Evolutionary conservation across 2,797 vertebrate genomes (phyloP).

Genomic region (Clarias platycephalus): DNA sequence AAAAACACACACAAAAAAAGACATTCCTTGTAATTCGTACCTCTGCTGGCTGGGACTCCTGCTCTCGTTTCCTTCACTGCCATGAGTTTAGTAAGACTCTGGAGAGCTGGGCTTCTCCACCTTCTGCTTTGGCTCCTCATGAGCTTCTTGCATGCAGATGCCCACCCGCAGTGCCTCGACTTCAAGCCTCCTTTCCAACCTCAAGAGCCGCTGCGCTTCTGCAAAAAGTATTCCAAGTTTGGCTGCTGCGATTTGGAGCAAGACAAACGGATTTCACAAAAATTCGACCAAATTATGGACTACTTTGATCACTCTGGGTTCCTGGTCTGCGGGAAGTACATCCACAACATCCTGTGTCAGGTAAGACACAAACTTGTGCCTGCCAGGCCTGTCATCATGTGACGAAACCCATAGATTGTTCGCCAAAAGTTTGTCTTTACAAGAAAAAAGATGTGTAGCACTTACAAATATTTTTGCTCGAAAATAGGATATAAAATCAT

Average conservation of each 20-base stretch:
- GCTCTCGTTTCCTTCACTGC: slow-evolving; percentile 21
- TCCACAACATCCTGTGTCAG: slow-evolving; percentile 79
- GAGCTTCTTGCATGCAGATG: slow-evolving; percentile 59
- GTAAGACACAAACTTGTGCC: slow-evolving; percentile 60
- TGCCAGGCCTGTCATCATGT: not conserved
- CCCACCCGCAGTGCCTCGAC: slow-evolving; percentile 84
- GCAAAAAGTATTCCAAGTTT: slow-evolving; percentile 78
- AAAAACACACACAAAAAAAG: slow-evolving; percentile 25
- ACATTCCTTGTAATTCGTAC: slow-evolving; percentile 28
- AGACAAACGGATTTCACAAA: slow-evolving; percentile 67
- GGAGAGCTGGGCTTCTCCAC: slow-evolving; percentile 47
- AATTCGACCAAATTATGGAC: slow-evolving; percentile 73
- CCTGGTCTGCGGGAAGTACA: slow-evolving; percentile 72
- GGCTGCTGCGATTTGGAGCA: slow-evolving; percentile 77
- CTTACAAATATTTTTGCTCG: not conserved
- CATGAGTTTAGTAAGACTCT: slow-evolving; percentile 47
- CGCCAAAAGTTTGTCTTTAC: not conserved
- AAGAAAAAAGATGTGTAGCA: not conserved
- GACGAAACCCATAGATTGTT: not conserved
- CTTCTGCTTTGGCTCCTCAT: slow-evolving; percentile 57
- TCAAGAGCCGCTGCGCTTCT: slow-evolving; percentile 70
- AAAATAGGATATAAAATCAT: not conserved
- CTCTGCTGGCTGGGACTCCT: slow-evolving; percentile 23
- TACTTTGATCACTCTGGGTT: slow-evolving; percentile 76
- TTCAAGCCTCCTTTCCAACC: slow-evolving; percentile 80